Base-by-base conservation (phyloP, 2,888 invertebrate genomes). In the Crematogaster levior region DNA sequence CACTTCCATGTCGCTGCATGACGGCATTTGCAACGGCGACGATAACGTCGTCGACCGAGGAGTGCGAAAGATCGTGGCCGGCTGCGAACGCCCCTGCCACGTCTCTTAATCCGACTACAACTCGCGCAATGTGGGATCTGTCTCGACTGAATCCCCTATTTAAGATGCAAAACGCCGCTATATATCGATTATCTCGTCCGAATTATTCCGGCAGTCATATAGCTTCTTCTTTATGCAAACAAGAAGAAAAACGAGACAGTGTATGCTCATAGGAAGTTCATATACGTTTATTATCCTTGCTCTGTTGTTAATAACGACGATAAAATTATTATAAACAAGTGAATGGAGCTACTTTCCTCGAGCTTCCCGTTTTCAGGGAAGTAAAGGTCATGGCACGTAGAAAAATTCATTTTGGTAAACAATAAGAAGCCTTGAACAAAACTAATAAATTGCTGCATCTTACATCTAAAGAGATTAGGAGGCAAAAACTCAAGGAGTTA, bases 11-110 rank as follows among this genome's bases (percentile, higher is more conserved):
- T 60, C 75, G 65, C 21, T 37, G 68, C 46, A 15, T 66, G 77
- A 46, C 63, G 61, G 48, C 66, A 70, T 70, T 77, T 81, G 80
- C 85, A 83, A 85, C 79, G 73, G 73, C 63, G 40, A 66, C 56
- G 77, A 79, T 79, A 79, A 79, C 72, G 73, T 72, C 75, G 37
- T 24, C 77, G 60, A 12, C 34, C n/a, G 30, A 21, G 9, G 61
- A 60, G 30, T 18, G 68, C 53, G 56, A 56, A 58, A 70, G 70
- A 53, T 53, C 30, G 21, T 7, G 40, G 30, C 37, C 65, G 65
- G 21, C 24, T 46, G 51, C 37, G 53, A 61, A 75, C 34, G 24
- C 34, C 61, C 18, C 10, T 27, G 15, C 63, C 15, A 37, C 40
- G 40, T 77, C 60, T 60, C 43, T 61, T 73, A 73, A 56, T 68